phyloP scores from a whole-genome alignment of 1,140 invertebrate species.

The Diachasma alloeum region DNA sequence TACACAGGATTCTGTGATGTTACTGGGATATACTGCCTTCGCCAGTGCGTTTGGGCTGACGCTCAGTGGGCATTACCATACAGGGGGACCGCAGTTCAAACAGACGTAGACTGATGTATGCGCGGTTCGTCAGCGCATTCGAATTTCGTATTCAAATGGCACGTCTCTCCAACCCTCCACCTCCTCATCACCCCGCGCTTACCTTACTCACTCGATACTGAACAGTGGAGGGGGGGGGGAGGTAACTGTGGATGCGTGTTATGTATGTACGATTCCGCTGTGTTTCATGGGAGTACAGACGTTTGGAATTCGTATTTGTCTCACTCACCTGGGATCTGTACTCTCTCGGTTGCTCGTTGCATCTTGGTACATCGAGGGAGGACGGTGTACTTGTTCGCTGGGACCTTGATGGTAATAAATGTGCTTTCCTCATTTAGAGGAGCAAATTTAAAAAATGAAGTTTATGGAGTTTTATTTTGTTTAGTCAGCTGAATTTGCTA shows the following conservation, averaged over 20 bases:
- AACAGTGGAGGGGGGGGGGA: background rate
- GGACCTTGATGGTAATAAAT: background rate
- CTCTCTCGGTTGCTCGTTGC: background rate
- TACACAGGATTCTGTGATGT: background rate
- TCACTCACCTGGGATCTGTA: background rate
- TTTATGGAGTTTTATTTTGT: too few relatives aligned
- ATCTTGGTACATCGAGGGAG: background rate
- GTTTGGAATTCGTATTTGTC: background rate
- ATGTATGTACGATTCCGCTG: background rate
- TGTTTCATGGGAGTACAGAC: background rate
- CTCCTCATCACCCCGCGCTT: background rate
- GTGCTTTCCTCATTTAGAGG: background rate
- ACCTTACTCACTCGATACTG: background rate
- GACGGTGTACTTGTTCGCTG: background rate
- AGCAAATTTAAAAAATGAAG: background rate
- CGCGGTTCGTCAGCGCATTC: conserved; percentile 59
- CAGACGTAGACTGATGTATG: conserved; percentile 61
- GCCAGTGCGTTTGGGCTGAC: conserved; percentile 20
- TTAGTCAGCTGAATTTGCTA: too few relatives aligned
- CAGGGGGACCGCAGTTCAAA: conserved; percentile 59
- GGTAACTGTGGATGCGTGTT: background rate
- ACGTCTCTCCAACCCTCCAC: conserved; percentile 35
- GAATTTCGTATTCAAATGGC: conserved; percentile 64
- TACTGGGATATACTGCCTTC: too few relatives aligned
- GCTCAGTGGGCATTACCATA: conserved; percentile 54